Evolutionary conservation across 1,140 invertebrate genomes (phyloP).

Genomic region (Probaryconus sp.): DNA sequence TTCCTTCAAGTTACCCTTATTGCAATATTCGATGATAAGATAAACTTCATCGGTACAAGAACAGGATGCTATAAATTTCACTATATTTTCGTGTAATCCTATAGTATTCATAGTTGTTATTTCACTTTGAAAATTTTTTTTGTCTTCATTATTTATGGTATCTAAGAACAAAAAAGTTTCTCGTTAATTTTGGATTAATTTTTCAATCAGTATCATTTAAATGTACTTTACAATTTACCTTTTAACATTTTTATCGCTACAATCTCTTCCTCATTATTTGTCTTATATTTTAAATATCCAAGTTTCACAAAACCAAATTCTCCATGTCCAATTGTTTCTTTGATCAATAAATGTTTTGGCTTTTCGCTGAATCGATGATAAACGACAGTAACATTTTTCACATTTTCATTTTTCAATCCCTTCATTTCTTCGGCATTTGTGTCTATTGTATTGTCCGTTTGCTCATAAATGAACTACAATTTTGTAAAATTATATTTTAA

Average conservation of each 20-base stretch:
- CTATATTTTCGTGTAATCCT: slow-evolving; percentile 15
- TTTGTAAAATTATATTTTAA: no score
- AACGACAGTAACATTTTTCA: no score
- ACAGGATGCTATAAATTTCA: slow-evolving; percentile 6
- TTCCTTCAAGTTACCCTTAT: slow-evolving; percentile 9
- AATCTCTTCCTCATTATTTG: not conserved
- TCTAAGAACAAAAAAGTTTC: not conserved
- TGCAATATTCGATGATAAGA: slow-evolving; percentile 18
- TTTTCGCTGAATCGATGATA: no score
- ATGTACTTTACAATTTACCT: slow-evolving; percentile 3
- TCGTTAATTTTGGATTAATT: no score
- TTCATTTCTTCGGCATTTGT: no score
- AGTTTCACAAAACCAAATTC: slow-evolving; percentile 19
- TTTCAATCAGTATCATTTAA: not conserved
- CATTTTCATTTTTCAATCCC: no score
- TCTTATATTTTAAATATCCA: not conserved
- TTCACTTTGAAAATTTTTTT: slow-evolving; percentile 9
- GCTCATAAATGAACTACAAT: no score
- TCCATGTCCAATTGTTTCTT: slow-evolving; percentile 7
- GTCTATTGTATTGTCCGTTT: no score
- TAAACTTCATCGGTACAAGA: not conserved
- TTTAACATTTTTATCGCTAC: slow-evolving; percentile 29
- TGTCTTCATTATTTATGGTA: slow-evolving; percentile 1
- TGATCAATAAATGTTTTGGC: not conserved
- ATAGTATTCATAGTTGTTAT: slow-evolving; percentile 17